Percentiles rank a stretch among this genome's conserved stretches.
Conservation (phyloP, 1,140 invertebrate species). For the Uloborus diversus region DNA sequence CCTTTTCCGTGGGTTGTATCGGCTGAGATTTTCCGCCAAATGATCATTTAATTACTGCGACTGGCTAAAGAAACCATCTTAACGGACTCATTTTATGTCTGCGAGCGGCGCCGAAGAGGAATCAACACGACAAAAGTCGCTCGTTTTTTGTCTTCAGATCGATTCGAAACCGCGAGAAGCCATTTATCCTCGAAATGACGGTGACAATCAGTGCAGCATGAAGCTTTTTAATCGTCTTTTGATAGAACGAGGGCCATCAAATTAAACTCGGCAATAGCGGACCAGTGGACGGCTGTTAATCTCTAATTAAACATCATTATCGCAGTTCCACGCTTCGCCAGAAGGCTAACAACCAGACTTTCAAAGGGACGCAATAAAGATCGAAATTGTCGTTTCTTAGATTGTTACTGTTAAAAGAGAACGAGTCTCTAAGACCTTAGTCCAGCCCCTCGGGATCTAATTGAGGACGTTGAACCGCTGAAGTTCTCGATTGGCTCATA, state of each 20-base stretch:
- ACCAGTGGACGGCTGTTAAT: slow-evolving; percentile 10
- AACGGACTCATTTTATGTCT: slow-evolving; percentile 6
- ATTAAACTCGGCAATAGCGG: neutral
- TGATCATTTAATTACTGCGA: slow-evolving; percentile 27
- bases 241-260: neutral
- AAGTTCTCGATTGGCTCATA: neutral
- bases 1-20: neutral
- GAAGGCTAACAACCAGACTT: neutral
- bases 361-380: slow-evolving; percentile 2
- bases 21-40: neutral
- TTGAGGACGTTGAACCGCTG: neutral
- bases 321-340: slow-evolving; percentile 10
- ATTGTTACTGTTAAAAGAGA: neutral
- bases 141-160: neutral
- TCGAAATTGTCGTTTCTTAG: neutral
- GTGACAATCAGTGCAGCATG: slow-evolving; percentile 25
- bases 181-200: neutral
- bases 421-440: neutral
- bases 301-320: slow-evolving; percentile 38
- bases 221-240: slow-evolving; percentile 20
- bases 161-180: neutral
- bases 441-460: neutral
- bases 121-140: neutral
- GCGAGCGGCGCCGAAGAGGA: slow-evolving; percentile 6
- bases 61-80: neutral